These are phyloP conservation scores for Pholis gunnellus DNA, from an alignment of 2,113 vertebrate species.

Conservation along the genomic window DNA sequence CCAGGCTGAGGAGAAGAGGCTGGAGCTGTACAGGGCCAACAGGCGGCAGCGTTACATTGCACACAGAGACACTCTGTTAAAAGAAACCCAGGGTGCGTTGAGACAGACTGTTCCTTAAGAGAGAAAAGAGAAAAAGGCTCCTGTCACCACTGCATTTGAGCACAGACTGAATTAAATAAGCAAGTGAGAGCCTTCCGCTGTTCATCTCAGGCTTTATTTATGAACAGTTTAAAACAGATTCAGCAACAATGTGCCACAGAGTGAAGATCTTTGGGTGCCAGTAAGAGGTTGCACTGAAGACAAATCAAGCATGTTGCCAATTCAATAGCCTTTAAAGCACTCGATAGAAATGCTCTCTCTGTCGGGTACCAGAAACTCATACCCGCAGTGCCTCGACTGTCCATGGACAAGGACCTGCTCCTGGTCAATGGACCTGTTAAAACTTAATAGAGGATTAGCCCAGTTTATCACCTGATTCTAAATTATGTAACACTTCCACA, in stretches of 20 bases:
- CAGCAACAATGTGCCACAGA: not conserved
- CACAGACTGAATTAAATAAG: conserved; percentile 21
- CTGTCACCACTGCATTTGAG: conserved; percentile 14
- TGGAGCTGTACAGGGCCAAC: conserved; percentile 84
- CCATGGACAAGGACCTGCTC: not conserved
- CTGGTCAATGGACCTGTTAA: conserved; percentile 32
- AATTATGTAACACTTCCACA: conserved; percentile 42
- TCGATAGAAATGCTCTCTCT: not conserved
- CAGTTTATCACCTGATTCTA: conserved; percentile 17
- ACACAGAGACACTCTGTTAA: conserved; percentile 76
- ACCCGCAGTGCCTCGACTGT: not conserved
- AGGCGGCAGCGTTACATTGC: conserved; percentile 86
- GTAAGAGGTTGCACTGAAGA: not conserved
- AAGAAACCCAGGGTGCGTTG: conserved; percentile 12
- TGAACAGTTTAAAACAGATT: conserved; percentile 24
- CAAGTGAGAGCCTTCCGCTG: not conserved
- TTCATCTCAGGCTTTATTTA: conserved; percentile 8
- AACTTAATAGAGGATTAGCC: conserved; percentile 52
- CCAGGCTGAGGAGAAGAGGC: conserved; percentile 85
- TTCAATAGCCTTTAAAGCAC: not conserved
- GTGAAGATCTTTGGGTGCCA: not conserved
- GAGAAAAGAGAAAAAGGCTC: not conserved
- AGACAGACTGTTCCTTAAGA: conserved; percentile 19
- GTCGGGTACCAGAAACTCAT: not conserved
- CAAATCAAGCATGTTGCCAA: not conserved